phyloP scores from a whole-genome alignment of 2,797 vertebrate species.

The Neomorphus geoffroyi region DNA sequence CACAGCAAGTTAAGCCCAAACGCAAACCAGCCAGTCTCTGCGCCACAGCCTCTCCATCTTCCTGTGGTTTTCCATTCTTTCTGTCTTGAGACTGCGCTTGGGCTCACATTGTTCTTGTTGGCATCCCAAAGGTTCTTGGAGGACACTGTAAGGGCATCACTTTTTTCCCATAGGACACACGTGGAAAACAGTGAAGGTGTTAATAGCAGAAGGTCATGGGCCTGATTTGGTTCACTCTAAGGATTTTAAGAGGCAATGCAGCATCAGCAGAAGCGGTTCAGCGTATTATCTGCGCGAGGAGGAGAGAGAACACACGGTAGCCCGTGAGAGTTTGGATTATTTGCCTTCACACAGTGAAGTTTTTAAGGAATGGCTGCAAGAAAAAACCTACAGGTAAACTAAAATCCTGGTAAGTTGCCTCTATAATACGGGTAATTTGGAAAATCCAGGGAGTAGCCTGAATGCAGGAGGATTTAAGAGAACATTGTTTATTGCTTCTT shows the following conservation, averaged over 20 bases:
- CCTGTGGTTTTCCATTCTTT: not conserved
- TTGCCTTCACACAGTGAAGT: conserved; percentile 54
- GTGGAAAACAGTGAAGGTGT: not conserved
- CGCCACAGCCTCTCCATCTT: not conserved
- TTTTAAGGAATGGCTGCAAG: conserved; percentile 48
- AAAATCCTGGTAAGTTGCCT: not conserved
- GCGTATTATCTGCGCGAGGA: not conserved
- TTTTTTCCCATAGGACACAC: not conserved
- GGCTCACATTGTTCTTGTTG: not conserved
- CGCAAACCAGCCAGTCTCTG: not conserved
- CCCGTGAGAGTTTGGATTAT: conserved; percentile 51
- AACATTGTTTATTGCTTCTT: not conserved
- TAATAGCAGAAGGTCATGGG: not conserved
- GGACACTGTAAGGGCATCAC: not conserved
- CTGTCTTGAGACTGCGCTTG: not conserved
- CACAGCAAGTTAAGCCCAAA: not conserved
- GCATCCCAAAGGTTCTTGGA: not conserved
- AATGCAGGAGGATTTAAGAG: not conserved
- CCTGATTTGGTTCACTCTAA: conserved; percentile 16
- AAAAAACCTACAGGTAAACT: conserved; percentile 36
- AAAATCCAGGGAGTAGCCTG: not conserved
- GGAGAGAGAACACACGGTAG: not conserved
- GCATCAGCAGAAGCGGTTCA: not conserved
- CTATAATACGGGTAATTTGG: not conserved
- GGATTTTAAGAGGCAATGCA: not conserved